Conservation (phyloP, 1,140 invertebrate species). For the Brachionus koreanus region DNA sequence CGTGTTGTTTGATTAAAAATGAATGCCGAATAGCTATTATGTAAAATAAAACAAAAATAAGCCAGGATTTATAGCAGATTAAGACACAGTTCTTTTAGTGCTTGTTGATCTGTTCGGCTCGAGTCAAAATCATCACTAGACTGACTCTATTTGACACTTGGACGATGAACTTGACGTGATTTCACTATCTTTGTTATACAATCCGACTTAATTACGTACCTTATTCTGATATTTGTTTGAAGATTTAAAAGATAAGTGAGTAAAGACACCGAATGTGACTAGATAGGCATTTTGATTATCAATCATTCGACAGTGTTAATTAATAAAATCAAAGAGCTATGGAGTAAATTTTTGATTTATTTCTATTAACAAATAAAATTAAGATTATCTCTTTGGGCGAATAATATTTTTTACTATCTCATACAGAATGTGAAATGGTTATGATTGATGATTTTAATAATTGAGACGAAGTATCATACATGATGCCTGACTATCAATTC, state of each 20-base stretch:
- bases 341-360: neutral
- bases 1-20: neutral
- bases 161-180: neutral
- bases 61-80: neutral
- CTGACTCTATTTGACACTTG: neutral
- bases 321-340: neutral
- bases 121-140: neutral
- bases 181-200: neutral
- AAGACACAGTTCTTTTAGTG: neutral
- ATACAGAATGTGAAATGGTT: too few relatives aligned
- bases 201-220: neutral
- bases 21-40: neutral
- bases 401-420: too few relatives aligned
- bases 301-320: neutral
- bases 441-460: too few relatives aligned
- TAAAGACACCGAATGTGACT: neutral
- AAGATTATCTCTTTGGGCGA: too few relatives aligned
- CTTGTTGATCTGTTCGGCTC: neutral
- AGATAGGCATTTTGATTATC: constrained; percentile 1
- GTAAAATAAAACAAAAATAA: neutral
- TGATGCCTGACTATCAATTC: too few relatives aligned
- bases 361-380: neutral
- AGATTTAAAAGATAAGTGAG: neutral
- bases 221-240: neutral
- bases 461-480: too few relatives aligned